Percentiles rank a stretch among this genome's conserved stretches.
These are phyloP conservation scores for Rhynchonycteris naso DNA, from an alignment of 2,797 vertebrate species.

Conservation along the genomic window DNA sequence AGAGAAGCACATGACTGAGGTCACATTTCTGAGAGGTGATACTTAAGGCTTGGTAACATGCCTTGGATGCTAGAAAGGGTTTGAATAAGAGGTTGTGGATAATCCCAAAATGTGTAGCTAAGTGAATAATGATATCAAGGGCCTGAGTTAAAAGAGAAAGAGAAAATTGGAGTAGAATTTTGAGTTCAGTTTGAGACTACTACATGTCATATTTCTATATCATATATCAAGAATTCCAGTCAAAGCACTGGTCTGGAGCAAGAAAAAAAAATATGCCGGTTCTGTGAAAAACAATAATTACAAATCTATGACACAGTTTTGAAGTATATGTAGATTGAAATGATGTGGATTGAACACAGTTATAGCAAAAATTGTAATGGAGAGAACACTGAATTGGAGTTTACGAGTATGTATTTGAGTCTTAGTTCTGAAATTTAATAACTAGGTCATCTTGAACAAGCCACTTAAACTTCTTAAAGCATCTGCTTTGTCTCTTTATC, in stretches of 20 bases:
- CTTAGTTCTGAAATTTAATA: neutral
- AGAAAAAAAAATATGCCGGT: neutral
- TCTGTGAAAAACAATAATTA: neutral
- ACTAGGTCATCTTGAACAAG: neutral
- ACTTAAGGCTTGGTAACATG: neutral
- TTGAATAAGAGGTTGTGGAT: neutral
- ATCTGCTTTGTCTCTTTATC: neutral
- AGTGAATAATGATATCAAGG: neutral
- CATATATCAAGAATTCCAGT: neutral
- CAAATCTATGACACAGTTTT: neutral
- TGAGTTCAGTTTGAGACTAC: neutral
- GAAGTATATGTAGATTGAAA: neutral
- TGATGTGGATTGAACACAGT: neutral
- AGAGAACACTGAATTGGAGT: neutral
- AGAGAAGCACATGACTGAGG: neutral
- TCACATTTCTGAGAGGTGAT: neutral
- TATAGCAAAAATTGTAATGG: neutral
- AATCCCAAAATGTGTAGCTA: neutral
- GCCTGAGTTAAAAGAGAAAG: neutral
- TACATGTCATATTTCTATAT: neutral
- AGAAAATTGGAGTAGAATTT: neutral
- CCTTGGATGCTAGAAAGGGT: neutral
- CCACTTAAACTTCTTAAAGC: neutral
- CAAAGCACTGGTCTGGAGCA: neutral
- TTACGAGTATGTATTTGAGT: neutral